Base-by-base conservation (phyloP, 1,140 invertebrate genomes). In the Diuraphis noxia region DNA sequence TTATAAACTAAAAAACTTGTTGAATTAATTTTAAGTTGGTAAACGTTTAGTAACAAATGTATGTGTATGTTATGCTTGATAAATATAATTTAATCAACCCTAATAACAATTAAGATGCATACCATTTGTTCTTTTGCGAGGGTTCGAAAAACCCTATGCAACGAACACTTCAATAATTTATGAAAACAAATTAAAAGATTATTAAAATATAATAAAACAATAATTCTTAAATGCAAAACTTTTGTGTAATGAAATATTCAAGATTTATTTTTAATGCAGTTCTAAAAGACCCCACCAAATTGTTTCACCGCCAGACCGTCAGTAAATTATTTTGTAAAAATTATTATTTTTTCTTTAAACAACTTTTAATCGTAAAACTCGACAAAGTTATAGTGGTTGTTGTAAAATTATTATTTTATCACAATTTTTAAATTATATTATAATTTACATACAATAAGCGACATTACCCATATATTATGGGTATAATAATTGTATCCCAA, bases 191-290 rank as follows among this genome's bases (percentile, higher is more conserved):
- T 72, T 72, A 72, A 72, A 72, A 72, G 56, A 5, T 72, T n/a
- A 72, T 72, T 19, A n/a, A n/a, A 19, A 72, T 72, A n/a, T n/a
- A 72, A 72, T 72, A 72, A 30, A 30, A 9, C 4, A 72, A 72
- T 13, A 17, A 72, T 49, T 49, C 46, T 49, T 49, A 49, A 49
- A n/a, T 63, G 30, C 13, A 17, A 30, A 72, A 17, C 56, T 72
- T n/a, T 72, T n/a, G n/a, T n/a, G 56, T 72, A n/a, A 72, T 72
- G n/a, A 72, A 72, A 72, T 72, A 72, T 72, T 72, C 34, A 72
- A 72, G n/a, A 72, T 72, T 72, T 72, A 72, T 72, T 72, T n/a
- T 72, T 34, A 72, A 34, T 13, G 30, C 5, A 4, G 30, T 63
- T 63, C 56, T 63, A 17, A 10, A 17, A 72, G n/a, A n/a, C n/a